These are phyloP conservation scores for Caenorhabditis imperialis DNA, from an alignment of 2,888 invertebrate species.

Conservation along the genomic window DNA sequence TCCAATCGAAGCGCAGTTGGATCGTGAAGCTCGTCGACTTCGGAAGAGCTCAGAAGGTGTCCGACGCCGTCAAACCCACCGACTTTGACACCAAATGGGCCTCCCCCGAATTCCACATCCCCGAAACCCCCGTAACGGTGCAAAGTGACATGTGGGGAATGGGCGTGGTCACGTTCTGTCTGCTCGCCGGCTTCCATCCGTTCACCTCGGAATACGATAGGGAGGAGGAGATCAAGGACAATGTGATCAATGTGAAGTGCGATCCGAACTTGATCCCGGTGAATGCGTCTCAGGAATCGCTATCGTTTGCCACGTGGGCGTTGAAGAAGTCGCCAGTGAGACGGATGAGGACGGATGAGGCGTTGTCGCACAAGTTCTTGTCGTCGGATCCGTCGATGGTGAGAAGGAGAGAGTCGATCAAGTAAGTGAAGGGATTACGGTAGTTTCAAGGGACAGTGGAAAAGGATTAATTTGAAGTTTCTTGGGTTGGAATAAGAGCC, in stretches of 20 bases:
- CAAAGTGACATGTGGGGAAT: conserved; percentile 94
- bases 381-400: conserved; percentile 92
- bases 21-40: conserved; percentile 91
- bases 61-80: conserved; percentile 45
- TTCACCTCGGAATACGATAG: conserved; percentile 84
- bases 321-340: conserved; percentile 93
- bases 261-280: conserved; percentile 94
- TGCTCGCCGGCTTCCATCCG: conserved; percentile 92
- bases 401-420: conserved; percentile 86
- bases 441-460: too few relatives aligned
- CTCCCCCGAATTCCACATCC: conserved; percentile 71
- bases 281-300: conserved; percentile 92
- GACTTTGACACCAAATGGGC: conserved; percentile 73
- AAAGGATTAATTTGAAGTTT: too few relatives aligned
- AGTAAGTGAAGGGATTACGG: too few relatives aligned
- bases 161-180: conserved; percentile 90
- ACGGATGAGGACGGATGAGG: conserved; percentile 92
- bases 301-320: conserved; percentile 93
- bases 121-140: conserved; percentile 88
- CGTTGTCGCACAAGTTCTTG: conserved; percentile 95
- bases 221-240: conserved; percentile 90
- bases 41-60: conserved; percentile 84
- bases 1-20: conserved; percentile 85
- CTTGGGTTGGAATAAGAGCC: too few relatives aligned
- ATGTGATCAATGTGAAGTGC: conserved; percentile 85